Evolutionary conservation across 2,888 invertebrate species (phyloP), one percentile per base, ranked within the genome.

Genomic region (Tetragonisca angustula): DNA sequence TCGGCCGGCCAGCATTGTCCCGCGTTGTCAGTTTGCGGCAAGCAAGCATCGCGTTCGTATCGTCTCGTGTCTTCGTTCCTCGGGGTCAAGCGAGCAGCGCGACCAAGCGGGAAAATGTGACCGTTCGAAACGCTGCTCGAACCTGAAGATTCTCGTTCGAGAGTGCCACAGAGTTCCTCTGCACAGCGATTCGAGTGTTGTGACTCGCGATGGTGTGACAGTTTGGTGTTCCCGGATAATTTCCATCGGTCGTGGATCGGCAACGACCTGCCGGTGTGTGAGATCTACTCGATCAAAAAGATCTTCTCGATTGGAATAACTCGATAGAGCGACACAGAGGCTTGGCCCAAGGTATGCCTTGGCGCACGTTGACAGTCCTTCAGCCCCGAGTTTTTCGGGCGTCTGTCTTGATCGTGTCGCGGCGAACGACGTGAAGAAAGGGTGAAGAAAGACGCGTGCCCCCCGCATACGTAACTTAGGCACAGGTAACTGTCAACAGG

Each of bases 11-110:
- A 87, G 89, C 90, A 84, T 90, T 90, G 91, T 91, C 90, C 90
- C 91, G 90, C 86, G 90, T 90, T 91, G 91, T 91, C 93, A 94
- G 94, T 94, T 89, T 92, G 93, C 90, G 94, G 93, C 92, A 92
- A 94, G 91, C 93, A 92, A 93, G 86, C 93, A 92, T 84, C 92
- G 92, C 75, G 92, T 83, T 87, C 83, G 78, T 65, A 70, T 87
- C 89, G 89, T 74, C 82, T 43, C 43, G 43, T 11, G 9, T 43
- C 43, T 5, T 36, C 75, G 77, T 76, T 73, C 19, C 43, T 43
- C n/a, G n/a, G 32, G 15, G 59, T n/a, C 54, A 9, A 27, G 74
- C n/a, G 36, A n/a, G n/a, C n/a, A n/a, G n/a, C n/a, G n/a, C 65
- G 83, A 4, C 52, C 50, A 79, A 32, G 87, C 88, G 88, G 85